These are phyloP conservation scores for Augiades crinisus DNA, from an alignment of 2,888 invertebrate genomes.

Conservation along the genomic window DNA sequence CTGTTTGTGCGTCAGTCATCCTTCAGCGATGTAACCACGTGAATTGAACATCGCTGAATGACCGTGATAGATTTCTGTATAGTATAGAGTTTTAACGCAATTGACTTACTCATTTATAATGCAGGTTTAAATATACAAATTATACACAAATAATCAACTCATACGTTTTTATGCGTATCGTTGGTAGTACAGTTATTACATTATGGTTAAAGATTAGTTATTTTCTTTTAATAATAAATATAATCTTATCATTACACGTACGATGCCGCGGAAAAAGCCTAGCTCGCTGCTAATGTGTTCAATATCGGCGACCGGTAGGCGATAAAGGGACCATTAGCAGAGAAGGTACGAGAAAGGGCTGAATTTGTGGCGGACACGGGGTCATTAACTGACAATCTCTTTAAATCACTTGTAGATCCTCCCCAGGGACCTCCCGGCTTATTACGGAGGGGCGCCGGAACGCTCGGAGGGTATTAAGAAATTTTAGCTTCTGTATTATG, in stretches of 20 bases:
- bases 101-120: background rate
- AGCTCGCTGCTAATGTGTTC: conserved; percentile 13
- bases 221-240: too few species aligned
- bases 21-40: background rate
- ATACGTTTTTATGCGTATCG: too few species aligned
- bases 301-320: conserved; percentile 37
- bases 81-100: background rate
- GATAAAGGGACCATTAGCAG: conserved; percentile 49
- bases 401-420: conserved; percentile 75
- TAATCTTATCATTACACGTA: too few species aligned
- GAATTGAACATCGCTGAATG: background rate
- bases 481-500: conserved; percentile 50
- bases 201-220: background rate
- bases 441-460: conserved; percentile 61
- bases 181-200: background rate
- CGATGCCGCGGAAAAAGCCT: background rate
- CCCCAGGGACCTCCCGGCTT: conserved; percentile 57
- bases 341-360: conserved; percentile 59
- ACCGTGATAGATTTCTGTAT: background rate
- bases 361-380: conserved; percentile 63
- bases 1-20: background rate
- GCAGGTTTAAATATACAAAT: background rate
- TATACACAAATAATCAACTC: too few species aligned
- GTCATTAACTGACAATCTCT: conserved; percentile 76
- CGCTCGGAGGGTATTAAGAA: conserved; percentile 59